These are phyloP conservation scores for Rhagophthalmus giganteus DNA, from an alignment of 2,888 invertebrate species.

Conservation along the genomic window DNA sequence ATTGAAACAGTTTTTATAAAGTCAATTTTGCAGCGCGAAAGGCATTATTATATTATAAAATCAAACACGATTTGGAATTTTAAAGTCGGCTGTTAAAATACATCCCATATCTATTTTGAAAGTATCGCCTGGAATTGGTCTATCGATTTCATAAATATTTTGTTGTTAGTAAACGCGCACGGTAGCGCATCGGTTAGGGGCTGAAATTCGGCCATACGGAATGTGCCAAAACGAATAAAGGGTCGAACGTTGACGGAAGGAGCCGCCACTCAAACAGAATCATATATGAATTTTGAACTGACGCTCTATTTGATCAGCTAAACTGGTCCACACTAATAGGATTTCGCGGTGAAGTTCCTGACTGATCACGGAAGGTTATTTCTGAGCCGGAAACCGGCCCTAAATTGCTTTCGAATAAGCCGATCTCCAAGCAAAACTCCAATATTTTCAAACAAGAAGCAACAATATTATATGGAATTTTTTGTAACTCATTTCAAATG, in stretches of 20 bases:
- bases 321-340: slow-evolving; percentile 34
- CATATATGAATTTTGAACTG: slow-evolving; percentile 29
- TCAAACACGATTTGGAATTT: slow-evolving; percentile 2
- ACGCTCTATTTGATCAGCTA: slow-evolving; percentile 32
- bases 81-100: slow-evolving; percentile 2
- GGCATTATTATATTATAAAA: neutral
- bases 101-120: slow-evolving; percentile 3
- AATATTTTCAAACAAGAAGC: slow-evolving; percentile 25
- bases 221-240: slow-evolving; percentile 17
- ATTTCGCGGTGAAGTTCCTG: slow-evolving; percentile 28
- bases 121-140: slow-evolving; percentile 17
- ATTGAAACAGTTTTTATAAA: neutral
- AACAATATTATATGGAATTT: slow-evolving; percentile 13
- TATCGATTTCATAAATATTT: slow-evolving; percentile 30
- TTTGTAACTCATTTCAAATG: slow-evolving; percentile 3
- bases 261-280: slow-evolving; percentile 31
- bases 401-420: slow-evolving; percentile 31
- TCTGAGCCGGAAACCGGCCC: slow-evolving; percentile 25
- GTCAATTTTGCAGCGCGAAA: neutral
- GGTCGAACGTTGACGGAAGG: slow-evolving; percentile 20
- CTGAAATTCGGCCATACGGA: slow-evolving; percentile 17
- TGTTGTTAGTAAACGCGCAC: slow-evolving; percentile 24
- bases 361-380: slow-evolving; percentile 27
- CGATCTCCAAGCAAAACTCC: slow-evolving; percentile 21
- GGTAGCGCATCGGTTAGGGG: slow-evolving; percentile 1